A percentile compares a stretch with the other conserved stretches of the same genome.
These are phyloP conservation scores for Ibycter americanus DNA, from an alignment of 2,797 vertebrate species.

Conservation along the genomic window DNA sequence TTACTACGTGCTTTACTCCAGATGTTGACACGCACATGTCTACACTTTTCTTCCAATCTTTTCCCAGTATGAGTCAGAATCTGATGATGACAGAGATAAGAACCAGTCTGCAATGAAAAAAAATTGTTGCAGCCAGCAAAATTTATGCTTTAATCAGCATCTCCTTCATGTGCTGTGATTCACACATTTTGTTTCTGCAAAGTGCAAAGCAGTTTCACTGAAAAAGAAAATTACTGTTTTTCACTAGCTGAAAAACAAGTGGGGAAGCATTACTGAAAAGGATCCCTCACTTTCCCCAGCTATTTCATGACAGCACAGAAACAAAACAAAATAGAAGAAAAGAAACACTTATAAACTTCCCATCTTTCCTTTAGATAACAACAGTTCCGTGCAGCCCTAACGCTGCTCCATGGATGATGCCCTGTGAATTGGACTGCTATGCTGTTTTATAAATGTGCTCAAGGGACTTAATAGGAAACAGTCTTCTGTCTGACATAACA, in stretches of 20 bases:
- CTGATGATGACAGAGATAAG: constrained; percentile 8
- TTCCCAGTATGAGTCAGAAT: constrained; percentile 1
- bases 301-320: constrained; percentile 13
- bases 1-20: not conserved
- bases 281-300: not conserved
- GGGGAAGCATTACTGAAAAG: not conserved
- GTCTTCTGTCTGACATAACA: not conserved
- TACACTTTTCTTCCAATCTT: not conserved
- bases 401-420: not conserved
- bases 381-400: not conserved
- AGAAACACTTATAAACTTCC: not conserved
- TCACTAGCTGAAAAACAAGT: not conserved
- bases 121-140: not conserved
- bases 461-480: not conserved
- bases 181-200: constrained; percentile 4
- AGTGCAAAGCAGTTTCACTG: not conserved
- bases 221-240: not conserved
- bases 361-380: not conserved
- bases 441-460: not conserved
- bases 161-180: constrained; percentile 36
- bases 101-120: not conserved
- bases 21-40: not conserved
- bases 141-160: constrained; percentile 48
- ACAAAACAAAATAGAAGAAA: not conserved
- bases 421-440: not conserved